Base-by-base conservation (phyloP, 64 coral and sea anemone genomes). In the Pocillopora verrucosa region DNA sequence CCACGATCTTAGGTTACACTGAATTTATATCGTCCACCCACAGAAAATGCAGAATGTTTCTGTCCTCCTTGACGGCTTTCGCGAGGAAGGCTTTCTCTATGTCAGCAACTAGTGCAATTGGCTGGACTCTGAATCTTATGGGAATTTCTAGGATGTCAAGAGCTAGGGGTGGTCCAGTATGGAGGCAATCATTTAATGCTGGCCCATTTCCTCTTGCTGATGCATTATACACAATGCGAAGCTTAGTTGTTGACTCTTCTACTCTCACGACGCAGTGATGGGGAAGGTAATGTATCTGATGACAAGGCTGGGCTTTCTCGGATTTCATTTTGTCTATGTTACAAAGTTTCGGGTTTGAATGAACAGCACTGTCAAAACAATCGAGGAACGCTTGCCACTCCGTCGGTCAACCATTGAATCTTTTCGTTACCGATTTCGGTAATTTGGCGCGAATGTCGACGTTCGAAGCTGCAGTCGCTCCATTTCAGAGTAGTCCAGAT, bases 171-270 rank as follows among this genome's bases (percentile, higher is more conserved):
- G 91, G 91, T 5, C 84, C 91, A 56, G 63, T 30, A 56, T 83
- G 57, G 2, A 93, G 61, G 60, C 86, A 88, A 60, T 93, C 91
- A 59, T 88, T 93, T 37, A 88, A 51, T 57, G 65, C 22, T 59
- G 73, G 68, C 45, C 74, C 63, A 11, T 26, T 83, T 19, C 38
- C 77, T 77, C 60, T 84, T 5, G 67, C 70, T 74, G 60, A 79
- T 3, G 88, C 77, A 73, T 89, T 41, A 58, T 72, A 89, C 20
- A 89, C 88, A 58, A 80, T 72, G 20, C 88, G 26, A 45, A 89
- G 14, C 45, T 89, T 80, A 16, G 88, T 72, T 22, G 76, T 80
- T 56, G 25, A 19, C 58, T 61, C 80, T 36, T 89, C 76, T 16
- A 36, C 56, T 36, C 61, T 58, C 16, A 89, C 57, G 16, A 89